A percentile compares a stretch with the other conserved stretches of the same genome.
These are phyloP conservation scores for Carterocephalus palaemon DNA, from an alignment of 2,888 invertebrate genomes.

Conservation along the genomic window DNA sequence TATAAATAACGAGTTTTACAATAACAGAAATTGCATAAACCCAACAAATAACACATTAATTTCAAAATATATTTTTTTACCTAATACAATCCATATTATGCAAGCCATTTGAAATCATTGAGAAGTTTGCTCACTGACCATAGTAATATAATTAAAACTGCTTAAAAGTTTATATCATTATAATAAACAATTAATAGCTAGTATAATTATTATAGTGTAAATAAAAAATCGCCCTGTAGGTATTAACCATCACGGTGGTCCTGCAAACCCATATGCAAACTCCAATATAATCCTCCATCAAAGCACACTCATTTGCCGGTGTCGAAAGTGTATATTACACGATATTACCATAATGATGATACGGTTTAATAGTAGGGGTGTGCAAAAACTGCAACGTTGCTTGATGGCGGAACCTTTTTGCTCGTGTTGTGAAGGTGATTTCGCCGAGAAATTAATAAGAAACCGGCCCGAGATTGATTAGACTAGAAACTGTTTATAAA, in stretches of 20 bases:
- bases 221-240: too few species aligned
- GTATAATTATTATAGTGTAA: too few species aligned
- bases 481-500: constrained; percentile 42
- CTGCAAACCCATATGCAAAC: neutral
- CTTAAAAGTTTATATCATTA: too few species aligned
- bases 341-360: constrained; percentile 22
- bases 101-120: too few species aligned
- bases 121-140: too few species aligned
- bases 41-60: too few species aligned
- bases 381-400: constrained; percentile 70
- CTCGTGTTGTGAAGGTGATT: constrained; percentile 62
- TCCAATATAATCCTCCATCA: neutral
- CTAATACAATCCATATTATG: too few species aligned
- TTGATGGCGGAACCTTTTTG: constrained; percentile 69
- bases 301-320: constrained; percentile 2
- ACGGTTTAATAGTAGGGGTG: constrained; percentile 19
- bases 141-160: too few species aligned
- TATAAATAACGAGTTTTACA: too few species aligned
- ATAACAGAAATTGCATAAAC: too few species aligned
- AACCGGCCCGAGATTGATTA: constrained; percentile 64
- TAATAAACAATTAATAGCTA: too few species aligned
- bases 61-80: too few species aligned
- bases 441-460: constrained; percentile 48
- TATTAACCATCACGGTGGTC: constrained; percentile 7
- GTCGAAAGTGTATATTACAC: constrained; percentile 14